Conservation (phyloP, 1,140 invertebrate species). For the Brachionus asplanchnoidis region DNA sequence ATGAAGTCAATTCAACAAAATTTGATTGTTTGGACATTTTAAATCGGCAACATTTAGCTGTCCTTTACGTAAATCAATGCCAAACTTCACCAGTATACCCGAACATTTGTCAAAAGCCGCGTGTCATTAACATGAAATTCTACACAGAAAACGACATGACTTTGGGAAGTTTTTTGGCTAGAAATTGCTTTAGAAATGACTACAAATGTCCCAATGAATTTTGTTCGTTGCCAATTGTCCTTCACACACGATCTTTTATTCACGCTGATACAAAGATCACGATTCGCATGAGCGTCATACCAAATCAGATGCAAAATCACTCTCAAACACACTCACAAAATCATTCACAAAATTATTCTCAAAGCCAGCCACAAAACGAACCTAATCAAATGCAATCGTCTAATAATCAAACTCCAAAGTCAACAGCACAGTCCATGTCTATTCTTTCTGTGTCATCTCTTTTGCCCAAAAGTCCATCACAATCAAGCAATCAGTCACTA, state of each 20-base stretch:
- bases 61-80: conserved; percentile 87
- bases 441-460: conserved; percentile 27
- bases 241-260: conserved; percentile 36
- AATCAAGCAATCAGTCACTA: neutral
- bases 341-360: neutral
- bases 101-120: conserved; percentile 80
- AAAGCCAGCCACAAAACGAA: neutral
- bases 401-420: neutral
- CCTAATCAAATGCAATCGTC: neutral
- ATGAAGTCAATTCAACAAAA: conserved; percentile 45
- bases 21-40: conserved; percentile 76
- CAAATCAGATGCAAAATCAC: neutral
- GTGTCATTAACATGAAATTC: conserved; percentile 85
- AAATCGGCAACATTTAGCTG: conserved; percentile 79
- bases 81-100: conserved; percentile 72
- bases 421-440: neutral
- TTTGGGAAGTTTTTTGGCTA: conserved; percentile 83
- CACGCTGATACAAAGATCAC: conserved; percentile 25
- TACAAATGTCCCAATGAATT: conserved; percentile 30
- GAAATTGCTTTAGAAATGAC: conserved; percentile 66
- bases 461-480: neutral
- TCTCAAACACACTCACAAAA: neutral
- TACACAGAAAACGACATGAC: conserved; percentile 90
- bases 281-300: conserved; percentile 28
- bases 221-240: conserved; percentile 16